Percentiles rank a stretch among this genome's conserved stretches.
These are phyloP conservation scores for Hepsetus odoe DNA, from an alignment of 2,113 vertebrate species.

Conservation along the genomic window DNA sequence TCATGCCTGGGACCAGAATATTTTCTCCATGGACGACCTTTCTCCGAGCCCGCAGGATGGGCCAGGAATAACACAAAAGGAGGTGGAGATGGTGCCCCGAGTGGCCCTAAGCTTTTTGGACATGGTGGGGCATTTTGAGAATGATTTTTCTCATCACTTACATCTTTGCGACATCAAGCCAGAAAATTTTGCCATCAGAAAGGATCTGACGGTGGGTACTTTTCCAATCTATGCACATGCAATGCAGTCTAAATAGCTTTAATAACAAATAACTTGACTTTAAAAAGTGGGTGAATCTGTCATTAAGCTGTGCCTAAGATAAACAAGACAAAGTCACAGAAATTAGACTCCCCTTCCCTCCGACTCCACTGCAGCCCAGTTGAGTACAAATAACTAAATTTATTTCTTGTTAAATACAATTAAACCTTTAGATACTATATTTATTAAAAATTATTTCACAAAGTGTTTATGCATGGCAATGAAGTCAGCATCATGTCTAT, in stretches of 20 bases:
- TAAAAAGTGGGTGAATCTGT: slow-evolving; percentile 3
- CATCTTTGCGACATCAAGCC: slow-evolving; percentile 97
- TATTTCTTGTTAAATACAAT: neutral
- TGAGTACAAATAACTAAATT: slow-evolving; percentile 26
- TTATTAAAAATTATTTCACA: slow-evolving; percentile 9
- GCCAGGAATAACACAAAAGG: slow-evolving; percentile 41
- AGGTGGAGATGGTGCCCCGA: slow-evolving; percentile 71
- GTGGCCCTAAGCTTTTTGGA: slow-evolving; percentile 96
- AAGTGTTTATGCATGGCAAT: neutral
- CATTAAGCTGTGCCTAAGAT: slow-evolving; percentile 24
- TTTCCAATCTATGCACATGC: neutral
- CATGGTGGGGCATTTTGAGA: slow-evolving; percentile 92
- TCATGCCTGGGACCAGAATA: slow-evolving; percentile 85
- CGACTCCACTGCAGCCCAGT: neutral
- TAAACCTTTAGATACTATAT: neutral
- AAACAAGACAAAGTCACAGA: slow-evolving; percentile 25
- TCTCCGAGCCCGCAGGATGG: slow-evolving; percentile 9
- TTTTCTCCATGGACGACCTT: slow-evolving; percentile 85
- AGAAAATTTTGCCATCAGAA: slow-evolving; percentile 95
- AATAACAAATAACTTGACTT: neutral
- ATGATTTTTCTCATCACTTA: slow-evolving; percentile 89
- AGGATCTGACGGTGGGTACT: slow-evolving; percentile 88
- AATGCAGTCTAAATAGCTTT: neutral
- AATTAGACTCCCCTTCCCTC: slow-evolving; percentile 5
- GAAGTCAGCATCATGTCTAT: neutral